Conservation (phyloP, 2,113 vertebrate species). For the Zeus faber region DNA sequence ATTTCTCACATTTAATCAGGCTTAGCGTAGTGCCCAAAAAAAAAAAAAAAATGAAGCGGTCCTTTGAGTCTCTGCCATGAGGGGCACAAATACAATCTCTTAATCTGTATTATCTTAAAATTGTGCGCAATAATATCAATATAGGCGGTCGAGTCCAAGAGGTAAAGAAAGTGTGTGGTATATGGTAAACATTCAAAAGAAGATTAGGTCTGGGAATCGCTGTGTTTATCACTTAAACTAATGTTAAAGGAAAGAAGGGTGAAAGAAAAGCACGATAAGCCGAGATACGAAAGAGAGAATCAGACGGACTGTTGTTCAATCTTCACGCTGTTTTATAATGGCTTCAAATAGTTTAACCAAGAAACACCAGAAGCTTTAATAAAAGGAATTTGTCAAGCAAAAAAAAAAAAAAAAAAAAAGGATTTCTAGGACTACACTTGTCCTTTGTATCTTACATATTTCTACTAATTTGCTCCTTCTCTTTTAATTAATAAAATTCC, state of each 20-base stretch:
- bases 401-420: no score
- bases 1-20: constrained; percentile 42
- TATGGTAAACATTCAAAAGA: constrained; percentile 16
- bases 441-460: no score
- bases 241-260: not conserved
- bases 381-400: no score
- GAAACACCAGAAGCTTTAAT: no score
- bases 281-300: no score
- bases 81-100: constrained; percentile 34
- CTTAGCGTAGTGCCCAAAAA: constrained; percentile 42
- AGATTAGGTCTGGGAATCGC: constrained; percentile 26
- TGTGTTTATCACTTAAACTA: not conserved
- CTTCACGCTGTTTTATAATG: no score
- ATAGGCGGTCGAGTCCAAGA: no score
- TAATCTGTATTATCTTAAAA: constrained; percentile 50
- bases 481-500: no score
- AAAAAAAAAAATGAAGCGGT: constrained; percentile 34
- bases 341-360: no score
- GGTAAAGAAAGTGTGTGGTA: constrained; percentile 18
- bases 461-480: no score
- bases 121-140: constrained; percentile 2
- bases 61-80: constrained; percentile 21
- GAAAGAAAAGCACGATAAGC: not conserved
- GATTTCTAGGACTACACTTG: no score
- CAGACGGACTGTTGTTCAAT: no score